Conservation (phyloP, 2,797 vertebrate genomes). For the Semotilus atromaculatus region DNA sequence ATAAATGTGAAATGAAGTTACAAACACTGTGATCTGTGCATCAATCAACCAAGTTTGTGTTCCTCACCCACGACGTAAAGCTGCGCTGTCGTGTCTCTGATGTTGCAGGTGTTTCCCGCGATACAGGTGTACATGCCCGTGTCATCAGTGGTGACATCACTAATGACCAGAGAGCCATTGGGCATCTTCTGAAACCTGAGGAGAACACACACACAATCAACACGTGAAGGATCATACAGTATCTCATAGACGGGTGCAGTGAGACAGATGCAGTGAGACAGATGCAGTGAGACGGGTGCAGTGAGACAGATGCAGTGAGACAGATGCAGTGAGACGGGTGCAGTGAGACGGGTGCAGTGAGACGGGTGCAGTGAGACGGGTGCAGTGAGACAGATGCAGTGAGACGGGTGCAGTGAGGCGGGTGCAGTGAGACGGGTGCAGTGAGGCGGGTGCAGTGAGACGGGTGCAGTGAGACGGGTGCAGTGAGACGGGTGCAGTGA, state of each 20-base stretch:
- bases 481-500: neutral
- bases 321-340: rapidly evolving
- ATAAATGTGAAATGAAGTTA: neutral
- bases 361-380: rapidly evolving
- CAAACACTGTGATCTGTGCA: neutral
- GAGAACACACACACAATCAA: neutral
- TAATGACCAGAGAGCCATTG: constrained; percentile 92
- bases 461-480: too few species aligned
- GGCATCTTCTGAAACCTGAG: constrained; percentile 92
- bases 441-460: neutral
- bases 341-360: neutral
- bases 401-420: neutral
- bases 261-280: neutral
- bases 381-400: neutral
- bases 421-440: neutral
- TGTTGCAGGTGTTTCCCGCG: constrained; percentile 95
- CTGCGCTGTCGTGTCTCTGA: constrained; percentile 86
- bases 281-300: rapidly evolving
- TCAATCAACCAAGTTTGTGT: neutral
- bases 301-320: neutral
- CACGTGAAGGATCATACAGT: neutral
- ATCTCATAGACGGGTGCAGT: rapidly evolving
- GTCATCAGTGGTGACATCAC: constrained; percentile 88
- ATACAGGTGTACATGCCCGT: constrained; percentile 94
- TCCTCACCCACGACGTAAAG: constrained; percentile 94